phyloP scores from a whole-genome alignment of 2,888 invertebrate genomes.

The Cantharis nigra region DNA sequence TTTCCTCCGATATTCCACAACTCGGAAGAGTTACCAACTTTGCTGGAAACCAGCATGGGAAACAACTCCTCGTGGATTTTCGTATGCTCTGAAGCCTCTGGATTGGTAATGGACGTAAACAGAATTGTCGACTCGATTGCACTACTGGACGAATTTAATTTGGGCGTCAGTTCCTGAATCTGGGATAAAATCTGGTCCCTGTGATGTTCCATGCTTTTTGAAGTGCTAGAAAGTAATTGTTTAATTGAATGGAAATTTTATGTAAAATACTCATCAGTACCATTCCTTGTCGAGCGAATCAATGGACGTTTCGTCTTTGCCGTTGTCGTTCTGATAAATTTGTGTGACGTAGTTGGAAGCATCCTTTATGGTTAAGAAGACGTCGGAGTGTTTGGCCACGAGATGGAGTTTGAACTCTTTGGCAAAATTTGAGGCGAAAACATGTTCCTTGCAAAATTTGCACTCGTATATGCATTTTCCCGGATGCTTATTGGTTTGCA shows the following conservation, averaged over 20 bases:
- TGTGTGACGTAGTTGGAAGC: slow-evolving; percentile 60
- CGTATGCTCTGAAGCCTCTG: slow-evolving; percentile 37
- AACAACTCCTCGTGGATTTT: slow-evolving; percentile 47
- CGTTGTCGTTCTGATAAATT: slow-evolving; percentile 55
- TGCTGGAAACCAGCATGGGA: slow-evolving; percentile 49
- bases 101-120: slow-evolving; percentile 34
- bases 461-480: slow-evolving; percentile 82
- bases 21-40: slow-evolving; percentile 47
- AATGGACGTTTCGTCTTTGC: slow-evolving; percentile 35
- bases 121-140: slow-evolving; percentile 41
- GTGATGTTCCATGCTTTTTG: slow-evolving; percentile 5
- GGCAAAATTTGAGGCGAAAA: slow-evolving; percentile 67
- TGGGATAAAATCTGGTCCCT: slow-evolving; percentile 2
- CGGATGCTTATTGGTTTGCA: slow-evolving; percentile 77
- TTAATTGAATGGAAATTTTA: background rate
- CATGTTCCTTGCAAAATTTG: slow-evolving; percentile 59
- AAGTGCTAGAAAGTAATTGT: background rate
- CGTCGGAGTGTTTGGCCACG: slow-evolving; percentile 59
- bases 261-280: background rate
- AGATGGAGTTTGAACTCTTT: slow-evolving; percentile 71
- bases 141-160: slow-evolving; percentile 12
- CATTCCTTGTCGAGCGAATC: slow-evolving; percentile 18
- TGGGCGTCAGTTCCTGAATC: slow-evolving; percentile 17
- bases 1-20: slow-evolving; percentile 53
- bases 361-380: slow-evolving; percentile 58